A percentile compares a stretch with the other conserved stretches of the same genome.
Conservation (phyloP, 2,113 vertebrate species). For the Lamprologus lemairii region DNA sequence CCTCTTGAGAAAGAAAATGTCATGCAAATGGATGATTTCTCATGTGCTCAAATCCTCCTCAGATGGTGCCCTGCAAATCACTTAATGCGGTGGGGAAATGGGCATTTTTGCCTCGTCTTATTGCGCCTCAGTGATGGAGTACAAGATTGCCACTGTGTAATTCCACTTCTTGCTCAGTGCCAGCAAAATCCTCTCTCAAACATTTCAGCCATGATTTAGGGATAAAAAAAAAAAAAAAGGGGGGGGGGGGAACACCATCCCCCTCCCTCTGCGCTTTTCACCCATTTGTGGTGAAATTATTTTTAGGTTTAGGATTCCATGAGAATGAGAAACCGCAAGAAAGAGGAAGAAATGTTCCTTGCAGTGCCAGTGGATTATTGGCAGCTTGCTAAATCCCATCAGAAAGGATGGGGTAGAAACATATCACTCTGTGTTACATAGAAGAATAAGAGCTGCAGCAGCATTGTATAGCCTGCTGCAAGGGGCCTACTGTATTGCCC, state of each 20-base stretch:
- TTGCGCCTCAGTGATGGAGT: slow-evolving; percentile 45
- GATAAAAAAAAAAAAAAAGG: neutral
- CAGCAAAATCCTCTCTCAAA: slow-evolving; percentile 31
- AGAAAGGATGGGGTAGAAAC: slow-evolving; percentile 46
- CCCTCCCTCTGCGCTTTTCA: slow-evolving; percentile 7
- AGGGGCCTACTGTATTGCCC: neutral
- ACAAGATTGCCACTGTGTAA: slow-evolving; percentile 58
- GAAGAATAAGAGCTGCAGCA: slow-evolving; percentile 19
- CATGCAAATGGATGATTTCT: slow-evolving; percentile 49
- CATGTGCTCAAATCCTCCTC: slow-evolving; percentile 29
- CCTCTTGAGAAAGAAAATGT: slow-evolving; percentile 31
- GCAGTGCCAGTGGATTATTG: slow-evolving; percentile 56
- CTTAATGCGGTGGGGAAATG: slow-evolving; percentile 47
- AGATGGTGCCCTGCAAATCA: slow-evolving; percentile 54
- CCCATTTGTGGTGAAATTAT: slow-evolving; percentile 51
- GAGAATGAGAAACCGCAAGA: slow-evolving; percentile 9
- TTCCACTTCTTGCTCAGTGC: slow-evolving; percentile 43
- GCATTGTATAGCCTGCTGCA: neutral
- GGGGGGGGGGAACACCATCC: neutral
- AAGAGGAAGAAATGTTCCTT: neutral
- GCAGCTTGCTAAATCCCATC: slow-evolving; percentile 58
- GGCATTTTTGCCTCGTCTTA: slow-evolving; percentile 39
- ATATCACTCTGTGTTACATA: slow-evolving; percentile 29
- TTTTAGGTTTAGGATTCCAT: slow-evolving; percentile 56
- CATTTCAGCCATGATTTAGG: slow-evolving; percentile 48